A percentile compares a stretch with the other conserved stretches of the same genome.
phyloP scores from a whole-genome alignment of 2,113 vertebrate genomes.

The Ceyx cyanopectus region DNA sequence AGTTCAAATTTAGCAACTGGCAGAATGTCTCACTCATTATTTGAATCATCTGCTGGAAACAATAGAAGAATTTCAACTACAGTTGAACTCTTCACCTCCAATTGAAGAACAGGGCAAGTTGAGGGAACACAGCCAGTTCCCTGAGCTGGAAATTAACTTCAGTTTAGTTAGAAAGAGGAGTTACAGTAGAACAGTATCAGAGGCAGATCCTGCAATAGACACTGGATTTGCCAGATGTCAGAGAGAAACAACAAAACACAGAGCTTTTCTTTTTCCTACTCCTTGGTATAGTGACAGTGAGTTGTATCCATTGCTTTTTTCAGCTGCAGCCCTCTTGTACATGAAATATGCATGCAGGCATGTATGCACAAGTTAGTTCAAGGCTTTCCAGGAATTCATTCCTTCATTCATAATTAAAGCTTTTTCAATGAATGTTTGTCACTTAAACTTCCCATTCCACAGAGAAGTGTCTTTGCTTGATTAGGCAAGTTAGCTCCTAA shows the following conservation, averaged over 20 bases:
- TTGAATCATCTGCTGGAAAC: constrained; percentile 57
- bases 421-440: not conserved
- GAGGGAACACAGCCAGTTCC: not conserved
- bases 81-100: constrained; percentile 46
- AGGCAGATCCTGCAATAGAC: not conserved
- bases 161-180: not conserved
- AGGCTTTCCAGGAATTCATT: not conserved
- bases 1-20: constrained; percentile 9
- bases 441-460: not conserved
- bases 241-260: not conserved
- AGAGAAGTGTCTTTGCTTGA: not conserved
- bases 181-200: not conserved
- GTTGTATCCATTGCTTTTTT: not conserved
- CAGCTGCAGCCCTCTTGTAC: not conserved
- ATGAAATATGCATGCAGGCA: not conserved
- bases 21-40: constrained; percentile 26
- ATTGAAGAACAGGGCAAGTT: not conserved
- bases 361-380: not conserved
- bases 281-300: not conserved
- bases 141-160: not conserved
- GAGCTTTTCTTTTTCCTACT: not conserved
- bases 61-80: constrained; percentile 34
- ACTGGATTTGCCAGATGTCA: not conserved
- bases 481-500: not conserved
- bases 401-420: not conserved